phyloP scores from a whole-genome alignment of 2,888 invertebrate species.

The Oxyscelio sp. region DNA sequence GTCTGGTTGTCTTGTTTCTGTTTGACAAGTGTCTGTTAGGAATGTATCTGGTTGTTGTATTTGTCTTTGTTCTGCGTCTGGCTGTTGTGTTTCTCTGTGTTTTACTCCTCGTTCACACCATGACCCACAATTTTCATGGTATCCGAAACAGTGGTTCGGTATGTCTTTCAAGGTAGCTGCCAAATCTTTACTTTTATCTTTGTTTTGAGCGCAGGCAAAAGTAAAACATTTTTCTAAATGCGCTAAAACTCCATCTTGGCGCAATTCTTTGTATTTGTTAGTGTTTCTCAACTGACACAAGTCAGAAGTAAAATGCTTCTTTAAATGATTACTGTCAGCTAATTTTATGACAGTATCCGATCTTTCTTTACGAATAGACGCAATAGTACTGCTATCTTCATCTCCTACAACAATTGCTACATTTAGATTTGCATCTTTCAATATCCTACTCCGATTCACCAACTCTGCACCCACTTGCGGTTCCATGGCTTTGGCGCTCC shows the following conservation, averaged over 20 bases:
- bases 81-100: too few species aligned
- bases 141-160: too few species aligned
- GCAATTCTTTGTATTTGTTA: slow-evolving; percentile 59
- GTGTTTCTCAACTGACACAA: slow-evolving; percentile 70
- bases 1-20: too few species aligned
- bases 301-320: slow-evolving; percentile 71
- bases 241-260: slow-evolving; percentile 59
- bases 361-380: slow-evolving; percentile 69
- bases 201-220: slow-evolving; percentile 56
- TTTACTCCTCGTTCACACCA: too few species aligned
- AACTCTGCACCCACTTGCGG: slow-evolving; percentile 75
- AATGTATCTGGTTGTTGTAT: too few species aligned
- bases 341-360: slow-evolving; percentile 65
- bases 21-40: too few species aligned
- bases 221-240: slow-evolving; percentile 71
- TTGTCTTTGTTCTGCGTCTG: too few species aligned
- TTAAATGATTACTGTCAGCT: slow-evolving; percentile 74
- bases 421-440: slow-evolving; percentile 68
- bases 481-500: slow-evolving; percentile 82
- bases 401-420: slow-evolving; percentile 77
- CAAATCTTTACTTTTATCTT: slow-evolving; percentile 62
- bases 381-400: slow-evolving; percentile 78
- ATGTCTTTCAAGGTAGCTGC: too few species aligned
- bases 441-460: slow-evolving; percentile 70
- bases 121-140: too few species aligned